Base-by-base conservation (phyloP, 53 echinoderm and acorn worm genomes). In the Luidia sarsii region DNA sequence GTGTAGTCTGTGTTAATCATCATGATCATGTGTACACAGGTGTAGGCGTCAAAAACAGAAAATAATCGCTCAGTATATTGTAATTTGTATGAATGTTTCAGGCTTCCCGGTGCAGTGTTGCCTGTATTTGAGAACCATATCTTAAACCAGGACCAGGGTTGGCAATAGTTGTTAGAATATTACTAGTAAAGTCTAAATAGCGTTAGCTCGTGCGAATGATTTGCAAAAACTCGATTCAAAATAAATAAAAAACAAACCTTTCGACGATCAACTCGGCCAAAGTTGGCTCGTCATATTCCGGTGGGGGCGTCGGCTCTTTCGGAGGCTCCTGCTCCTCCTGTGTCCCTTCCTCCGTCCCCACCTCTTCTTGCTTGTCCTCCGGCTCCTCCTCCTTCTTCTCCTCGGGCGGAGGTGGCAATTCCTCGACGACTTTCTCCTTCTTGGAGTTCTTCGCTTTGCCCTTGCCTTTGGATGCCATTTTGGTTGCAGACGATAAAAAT, bases 191-290 rank as follows among this genome's bases (percentile, higher is more conserved):
- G n/a, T n/a, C n/a, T n/a, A n/a, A n/a, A n/a, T n/a, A n/a, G n/a
- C n/a, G n/a, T n/a, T n/a, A n/a, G n/a, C n/a, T n/a, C n/a, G n/a
- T n/a, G n/a, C n/a, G n/a, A n/a, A n/a, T n/a, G n/a, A n/a, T n/a
- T 46, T 27, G 49, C 23, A 57, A 15, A 15, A 63, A 23, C 14
- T 13, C 6, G 23, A 37, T 45, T 29, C n/a, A n/a, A n/a, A n/a
- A n/a, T n/a, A n/a, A n/a, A n/a, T n/a, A n/a, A n/a, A n/a, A n/a
- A n/a, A 67, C 51, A 80, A 80, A 99, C 99, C 87, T 79, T 85
- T 99, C 99, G 16, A 99, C 94, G 41, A 99, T 99, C 60, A 99
- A 87, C 25, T 99, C 90, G 16, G 94, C 87, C 19, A 99, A 85
- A 37, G 99, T 91, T 29, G 99, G 99, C 59, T 99, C 99, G 79